Evolutionary conservation across 2,113 vertebrate genomes (phyloP).

Genomic region (Sclerurus mexicanus): DNA sequence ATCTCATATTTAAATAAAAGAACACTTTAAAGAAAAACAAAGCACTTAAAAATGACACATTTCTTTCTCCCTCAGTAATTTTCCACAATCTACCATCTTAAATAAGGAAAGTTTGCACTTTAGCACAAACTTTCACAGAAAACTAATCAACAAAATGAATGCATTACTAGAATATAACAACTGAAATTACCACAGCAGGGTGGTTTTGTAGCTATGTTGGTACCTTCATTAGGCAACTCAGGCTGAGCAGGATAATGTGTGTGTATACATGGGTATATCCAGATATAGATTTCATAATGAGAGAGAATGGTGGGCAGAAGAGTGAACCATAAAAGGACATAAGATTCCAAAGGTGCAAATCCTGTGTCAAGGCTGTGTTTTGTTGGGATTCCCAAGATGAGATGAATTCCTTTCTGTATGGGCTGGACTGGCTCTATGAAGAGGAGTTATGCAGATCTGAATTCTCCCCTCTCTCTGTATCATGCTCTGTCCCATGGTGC

Average conservation of each 20-base stretch:
- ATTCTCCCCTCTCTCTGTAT: neutral
- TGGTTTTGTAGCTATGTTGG: slow-evolving; percentile 1
- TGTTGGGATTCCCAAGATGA: neutral
- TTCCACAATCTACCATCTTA: slow-evolving; percentile 23
- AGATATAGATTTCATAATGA: neutral
- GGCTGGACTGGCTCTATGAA: neutral
- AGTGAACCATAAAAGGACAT: neutral
- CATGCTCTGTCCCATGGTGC: neutral
- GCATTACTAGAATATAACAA: neutral
- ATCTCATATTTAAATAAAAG: slow-evolving; percentile 55
- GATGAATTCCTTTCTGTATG: neutral
- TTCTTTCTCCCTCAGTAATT: slow-evolving; percentile 35
- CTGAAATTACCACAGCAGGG: slow-evolving; percentile 39
- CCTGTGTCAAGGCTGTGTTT: neutral
- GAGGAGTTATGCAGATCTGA: neutral
- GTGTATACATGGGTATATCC: neutral
- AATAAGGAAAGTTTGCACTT: slow-evolving; percentile 30
- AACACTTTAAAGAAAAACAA: slow-evolving; percentile 32
- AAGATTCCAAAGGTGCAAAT: neutral
- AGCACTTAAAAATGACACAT: slow-evolving; percentile 47
- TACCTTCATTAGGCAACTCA: neutral
- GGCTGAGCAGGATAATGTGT: neutral
- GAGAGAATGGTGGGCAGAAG: neutral
- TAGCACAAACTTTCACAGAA: neutral
- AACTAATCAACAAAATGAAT: slow-evolving; percentile 27